Evolutionary conservation across 2,888 invertebrate genomes (phyloP).

Genomic region (Phortica okadai): DNA sequence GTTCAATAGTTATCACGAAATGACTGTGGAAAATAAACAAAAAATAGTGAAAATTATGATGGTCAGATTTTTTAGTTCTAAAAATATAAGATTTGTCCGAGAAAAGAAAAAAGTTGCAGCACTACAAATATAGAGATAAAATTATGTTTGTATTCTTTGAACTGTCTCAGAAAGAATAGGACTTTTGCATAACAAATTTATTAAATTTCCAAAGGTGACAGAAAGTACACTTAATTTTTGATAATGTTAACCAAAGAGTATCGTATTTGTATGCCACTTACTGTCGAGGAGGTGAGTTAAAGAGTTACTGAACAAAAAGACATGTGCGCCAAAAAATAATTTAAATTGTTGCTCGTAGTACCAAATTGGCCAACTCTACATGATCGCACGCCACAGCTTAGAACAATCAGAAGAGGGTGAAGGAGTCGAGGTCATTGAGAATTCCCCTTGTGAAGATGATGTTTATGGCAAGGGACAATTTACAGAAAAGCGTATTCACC

Average conservation of each 20-base stretch:
- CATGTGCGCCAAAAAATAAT: not conserved
- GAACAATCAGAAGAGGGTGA: conserved; percentile 93
- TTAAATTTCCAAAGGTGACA: conserved; percentile 23
- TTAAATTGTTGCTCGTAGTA: conserved; percentile 79
- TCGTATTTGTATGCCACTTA: conserved; percentile 93
- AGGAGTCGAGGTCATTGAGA: conserved; percentile 93
- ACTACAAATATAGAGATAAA: too few relatives aligned
- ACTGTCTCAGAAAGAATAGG: not conserved
- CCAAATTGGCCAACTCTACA: conserved; percentile 92
- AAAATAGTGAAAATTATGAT: too few relatives aligned
- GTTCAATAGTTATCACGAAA: too few relatives aligned
- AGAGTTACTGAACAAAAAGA: not conserved
- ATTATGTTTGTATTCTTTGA: too few relatives aligned
- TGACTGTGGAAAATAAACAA: too few relatives aligned
- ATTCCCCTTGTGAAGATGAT: conserved; percentile 87
- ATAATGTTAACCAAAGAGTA: conserved; percentile 94
- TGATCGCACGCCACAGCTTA: conserved; percentile 95
- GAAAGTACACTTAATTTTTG: conserved; percentile 39
- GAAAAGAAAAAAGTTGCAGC: too few relatives aligned
- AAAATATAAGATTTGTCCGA: too few relatives aligned
- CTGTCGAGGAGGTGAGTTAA: conserved; percentile 88
- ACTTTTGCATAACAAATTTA: conserved; percentile 17
- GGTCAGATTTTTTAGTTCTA: too few relatives aligned
- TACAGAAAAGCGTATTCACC: conserved; percentile 93
- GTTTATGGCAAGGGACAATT: conserved; percentile 89